phyloP scores from a whole-genome alignment of 1,140 invertebrate species.

The Heliconius himera region DNA sequence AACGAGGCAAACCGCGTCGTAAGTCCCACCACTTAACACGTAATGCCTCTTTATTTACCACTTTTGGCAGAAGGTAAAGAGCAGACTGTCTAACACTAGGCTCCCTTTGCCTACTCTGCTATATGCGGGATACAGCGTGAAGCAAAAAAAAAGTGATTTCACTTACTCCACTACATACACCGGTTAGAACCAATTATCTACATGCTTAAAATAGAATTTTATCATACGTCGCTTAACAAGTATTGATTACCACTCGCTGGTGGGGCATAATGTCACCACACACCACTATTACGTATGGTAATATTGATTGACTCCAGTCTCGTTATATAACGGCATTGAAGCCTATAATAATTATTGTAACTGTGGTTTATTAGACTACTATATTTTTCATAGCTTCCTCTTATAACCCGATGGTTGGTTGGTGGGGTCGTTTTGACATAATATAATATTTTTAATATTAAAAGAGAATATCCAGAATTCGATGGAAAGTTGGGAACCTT shows the following conservation, averaged over 20 bases:
- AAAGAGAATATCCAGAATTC: no score
- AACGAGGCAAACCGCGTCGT: no score
- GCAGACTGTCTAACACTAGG: no score
- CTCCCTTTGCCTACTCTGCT: no score
- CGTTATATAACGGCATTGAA: neutral
- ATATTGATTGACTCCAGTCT: neutral
- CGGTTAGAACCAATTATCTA: neutral
- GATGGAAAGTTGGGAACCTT: no score
- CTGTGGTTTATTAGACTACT: neutral
- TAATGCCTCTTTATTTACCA: no score
- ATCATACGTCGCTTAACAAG: neutral
- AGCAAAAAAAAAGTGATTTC: neutral
- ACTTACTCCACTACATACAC: neutral
- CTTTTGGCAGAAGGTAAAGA: no score
- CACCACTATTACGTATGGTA: slow-evolving; percentile 1
- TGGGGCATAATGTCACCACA: neutral
- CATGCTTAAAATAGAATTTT: neutral
- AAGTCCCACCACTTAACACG: no score
- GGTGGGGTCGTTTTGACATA: no score
- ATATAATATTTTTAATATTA: no score
- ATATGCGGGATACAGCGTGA: no score
- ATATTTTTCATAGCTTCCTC: neutral
- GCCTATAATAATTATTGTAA: neutral
- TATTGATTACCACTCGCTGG: neutral
- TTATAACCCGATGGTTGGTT: no score